Evolutionary conservation across 2,113 vertebrate species (phyloP).

Genomic region (Hippocampus mohnikei): DNA sequence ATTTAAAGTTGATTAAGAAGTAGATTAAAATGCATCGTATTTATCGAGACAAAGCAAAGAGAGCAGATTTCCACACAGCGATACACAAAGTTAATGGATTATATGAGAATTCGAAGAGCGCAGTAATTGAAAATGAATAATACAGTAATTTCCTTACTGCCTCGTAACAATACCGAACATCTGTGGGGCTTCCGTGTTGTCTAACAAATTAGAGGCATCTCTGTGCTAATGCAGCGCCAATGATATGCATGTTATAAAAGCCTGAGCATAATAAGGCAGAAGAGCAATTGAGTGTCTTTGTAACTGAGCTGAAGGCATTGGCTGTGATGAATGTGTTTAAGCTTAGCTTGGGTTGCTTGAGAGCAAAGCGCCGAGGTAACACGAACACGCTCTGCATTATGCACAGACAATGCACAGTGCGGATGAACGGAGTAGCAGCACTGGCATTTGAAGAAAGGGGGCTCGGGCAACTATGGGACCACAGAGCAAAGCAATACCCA

Average conservation of each 20-base stretch:
- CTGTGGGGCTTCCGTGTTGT: conserved; percentile 45
- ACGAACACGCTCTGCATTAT: conserved; percentile 48
- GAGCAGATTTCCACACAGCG: conserved; percentile 10
- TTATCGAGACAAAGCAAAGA: conserved; percentile 15
- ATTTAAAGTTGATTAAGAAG: conserved; percentile 25
- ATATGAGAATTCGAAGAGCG: conserved; percentile 24
- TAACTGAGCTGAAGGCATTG: conserved; percentile 54
- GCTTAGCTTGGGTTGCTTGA: conserved; percentile 32
- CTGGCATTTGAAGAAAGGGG: conserved; percentile 29
- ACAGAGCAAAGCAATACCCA: conserved; percentile 27
- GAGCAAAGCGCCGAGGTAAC: conserved; percentile 38
- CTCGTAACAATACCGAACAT: conserved; percentile 46
- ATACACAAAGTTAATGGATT: conserved; percentile 29
- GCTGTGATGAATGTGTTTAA: conserved; percentile 65
- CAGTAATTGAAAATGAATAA: conserved; percentile 58
- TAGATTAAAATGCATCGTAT: conserved; percentile 24
- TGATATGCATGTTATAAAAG: conserved; percentile 35
- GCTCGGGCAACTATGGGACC: conserved; percentile 33
- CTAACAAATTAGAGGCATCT: conserved; percentile 52
- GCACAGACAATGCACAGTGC: conserved; percentile 10
- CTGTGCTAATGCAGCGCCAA: conserved; percentile 33
- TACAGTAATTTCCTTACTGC: conserved; percentile 28
- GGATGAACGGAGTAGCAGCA: conserved; percentile 19
- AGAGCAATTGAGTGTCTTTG: conserved; percentile 54
- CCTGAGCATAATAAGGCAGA: conserved; percentile 48